A percentile compares a stretch with the other conserved stretches of the same genome.
phyloP scores from a whole-genome alignment of 2,888 invertebrate genomes.

The Platycnemis pennipes region DNA sequence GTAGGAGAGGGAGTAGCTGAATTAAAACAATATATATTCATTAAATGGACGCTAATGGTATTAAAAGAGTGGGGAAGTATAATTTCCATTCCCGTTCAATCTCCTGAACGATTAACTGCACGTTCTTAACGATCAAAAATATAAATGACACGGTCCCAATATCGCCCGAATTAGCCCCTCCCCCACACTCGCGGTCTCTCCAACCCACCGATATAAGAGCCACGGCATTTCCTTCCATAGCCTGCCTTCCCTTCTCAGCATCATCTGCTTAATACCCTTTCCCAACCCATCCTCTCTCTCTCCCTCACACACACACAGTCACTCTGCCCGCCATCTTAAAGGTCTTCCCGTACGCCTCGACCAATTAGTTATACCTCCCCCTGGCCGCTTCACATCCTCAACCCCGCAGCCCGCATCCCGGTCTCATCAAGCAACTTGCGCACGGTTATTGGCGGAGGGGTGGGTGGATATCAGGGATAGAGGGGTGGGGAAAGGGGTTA shows the following conservation, averaged over 20 bases:
- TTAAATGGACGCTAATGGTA: no score
- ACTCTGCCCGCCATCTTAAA: no score
- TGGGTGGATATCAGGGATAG: background rate
- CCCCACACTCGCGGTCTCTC: background rate
- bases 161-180: background rate
- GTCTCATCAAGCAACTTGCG: slow-evolving; percentile 3
- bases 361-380: background rate
- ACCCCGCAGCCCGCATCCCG: background rate
- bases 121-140: no score
- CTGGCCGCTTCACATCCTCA: background rate
- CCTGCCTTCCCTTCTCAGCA: background rate
- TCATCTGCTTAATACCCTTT: background rate
- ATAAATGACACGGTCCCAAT: background rate
- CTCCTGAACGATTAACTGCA: no score
- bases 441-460: background rate
- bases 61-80: no score
- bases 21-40: no score
- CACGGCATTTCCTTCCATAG: background rate
- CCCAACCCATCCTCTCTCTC: background rate
- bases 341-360: no score
- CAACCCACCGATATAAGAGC: background rate
- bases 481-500: background rate
- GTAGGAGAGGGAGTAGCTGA: no score
- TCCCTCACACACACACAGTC: no score
- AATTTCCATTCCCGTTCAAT: no score